phyloP scores from a whole-genome alignment of 2,888 invertebrate genomes.

The Erebia palarica region DNA sequence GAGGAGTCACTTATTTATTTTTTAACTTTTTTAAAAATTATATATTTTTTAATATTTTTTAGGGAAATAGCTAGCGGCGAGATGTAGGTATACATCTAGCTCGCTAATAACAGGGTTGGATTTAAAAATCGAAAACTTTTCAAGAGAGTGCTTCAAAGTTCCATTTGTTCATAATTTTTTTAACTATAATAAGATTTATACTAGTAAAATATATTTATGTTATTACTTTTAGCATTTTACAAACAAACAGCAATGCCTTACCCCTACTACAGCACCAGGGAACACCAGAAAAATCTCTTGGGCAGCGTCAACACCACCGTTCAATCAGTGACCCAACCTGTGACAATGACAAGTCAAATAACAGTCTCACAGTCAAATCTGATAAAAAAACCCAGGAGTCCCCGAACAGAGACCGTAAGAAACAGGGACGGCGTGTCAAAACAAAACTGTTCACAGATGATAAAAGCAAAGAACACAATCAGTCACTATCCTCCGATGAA shows the following conservation, averaged over 20 bases:
- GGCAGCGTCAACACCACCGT: slow-evolving; percentile 60
- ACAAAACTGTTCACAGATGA: slow-evolving; percentile 71
- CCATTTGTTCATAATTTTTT: too few relatives aligned
- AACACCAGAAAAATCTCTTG: slow-evolving; percentile 67
- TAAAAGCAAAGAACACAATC: slow-evolving; percentile 50
- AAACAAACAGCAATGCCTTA: slow-evolving; percentile 65
- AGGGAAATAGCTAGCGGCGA: slow-evolving; percentile 40
- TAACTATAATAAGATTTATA: too few relatives aligned
- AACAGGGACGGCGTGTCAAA: slow-evolving; percentile 64
- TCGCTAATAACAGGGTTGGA: too few relatives aligned
- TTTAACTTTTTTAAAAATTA: slow-evolving; percentile 1
- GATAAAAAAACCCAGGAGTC: slow-evolving; percentile 65
- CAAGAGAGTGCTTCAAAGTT: too few relatives aligned
- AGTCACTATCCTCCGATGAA: slow-evolving; percentile 67
- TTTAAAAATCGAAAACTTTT: too few relatives aligned
- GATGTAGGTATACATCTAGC: too few relatives aligned
- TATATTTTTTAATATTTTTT: slow-evolving; percentile 39
- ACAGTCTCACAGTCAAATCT: slow-evolving; percentile 56
- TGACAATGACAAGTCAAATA: slow-evolving; percentile 58
- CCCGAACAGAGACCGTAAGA: slow-evolving; percentile 63
- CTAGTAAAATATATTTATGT: background rate
- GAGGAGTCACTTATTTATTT: background rate
- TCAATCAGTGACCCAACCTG: slow-evolving; percentile 72
- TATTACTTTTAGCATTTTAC: slow-evolving; percentile 56
- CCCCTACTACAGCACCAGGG: slow-evolving; percentile 63